Evolutionary conservation across 64 coral and sea anemone species (phyloP), one percentile per base, ranked within the genome.

Genomic region (Exaiptasia diaphana): DNA sequence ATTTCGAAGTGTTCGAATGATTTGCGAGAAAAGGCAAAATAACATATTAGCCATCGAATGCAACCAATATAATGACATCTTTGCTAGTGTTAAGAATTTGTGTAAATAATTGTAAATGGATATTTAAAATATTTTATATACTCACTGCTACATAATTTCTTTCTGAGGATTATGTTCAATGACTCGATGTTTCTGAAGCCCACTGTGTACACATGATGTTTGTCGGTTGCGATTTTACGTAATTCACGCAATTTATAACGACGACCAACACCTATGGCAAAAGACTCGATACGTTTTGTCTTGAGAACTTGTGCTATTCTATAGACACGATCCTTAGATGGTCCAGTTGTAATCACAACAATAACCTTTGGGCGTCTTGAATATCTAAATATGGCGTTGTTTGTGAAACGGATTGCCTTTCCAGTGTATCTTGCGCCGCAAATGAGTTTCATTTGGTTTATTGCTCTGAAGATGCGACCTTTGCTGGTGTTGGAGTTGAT

Each of bases 151-250:
- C 84, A 87, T 23, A 87, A 17, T 73, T 78, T 87, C 74, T 14
- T 77, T 10, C 77, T 87, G 41, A 87, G 28, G 0, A 69, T 33
- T 4, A 38, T 77, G 3, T 63, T 33, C 33, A 78, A 1, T 5
- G 84, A 87, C 8, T 62, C 84, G 27, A 87, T 42, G 44, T 87
- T 87, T 54, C 84, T 87, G 63, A 68, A 87, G 9, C 71, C 84
- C 6, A 75, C 84, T n/a, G 84, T 87, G 44, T 87, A 87, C 1
- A 87, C 73, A 69, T 87, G 84, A 17, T 35, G n/a, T 33, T 17
- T 61, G 42, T 87, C 84, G 30, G 59, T 77, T 38, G 84, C 84
- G 17, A 87, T 78, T 17, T 87, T 61, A 15, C 53, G 50, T 33
- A 87, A 43, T 25, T 87, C 56, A 18, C 31, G 39, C 3, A 78